A percentile compares a stretch with the other conserved stretches of the same genome.
Evolutionary conservation across 2,113 vertebrate species (phyloP).

Genomic region (Pogonocichla stellata): DNA sequence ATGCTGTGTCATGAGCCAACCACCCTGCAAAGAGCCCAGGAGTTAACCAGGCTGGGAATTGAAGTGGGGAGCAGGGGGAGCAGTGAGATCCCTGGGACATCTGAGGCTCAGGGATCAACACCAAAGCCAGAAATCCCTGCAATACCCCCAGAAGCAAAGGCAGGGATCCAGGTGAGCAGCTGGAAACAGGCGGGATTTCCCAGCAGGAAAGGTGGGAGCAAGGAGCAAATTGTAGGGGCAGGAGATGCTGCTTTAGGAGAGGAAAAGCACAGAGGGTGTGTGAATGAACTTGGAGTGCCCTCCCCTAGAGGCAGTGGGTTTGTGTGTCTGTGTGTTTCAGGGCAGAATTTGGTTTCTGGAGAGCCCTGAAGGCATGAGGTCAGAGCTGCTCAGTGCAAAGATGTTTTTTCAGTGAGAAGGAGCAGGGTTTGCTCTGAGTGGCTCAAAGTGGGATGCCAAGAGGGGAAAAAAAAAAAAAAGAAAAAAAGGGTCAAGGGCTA

Average conservation of each 20-base stretch:
- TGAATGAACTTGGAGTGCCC: not conserved
- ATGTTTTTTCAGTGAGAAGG: not conserved
- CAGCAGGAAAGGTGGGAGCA: not conserved
- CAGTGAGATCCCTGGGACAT: not conserved
- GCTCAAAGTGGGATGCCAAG: not conserved
- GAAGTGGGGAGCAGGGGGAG: not conserved
- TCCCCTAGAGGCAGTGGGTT: not conserved
- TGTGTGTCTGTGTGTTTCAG: not conserved
- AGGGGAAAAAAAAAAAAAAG: no score
- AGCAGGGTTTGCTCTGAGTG: not conserved
- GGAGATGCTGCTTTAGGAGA: not conserved
- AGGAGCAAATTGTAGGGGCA: not conserved
- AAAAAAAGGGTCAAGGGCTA: not conserved
- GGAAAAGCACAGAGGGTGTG: not conserved
- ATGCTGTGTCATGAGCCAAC: not conserved
- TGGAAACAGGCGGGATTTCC: not conserved
- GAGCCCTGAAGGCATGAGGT: accelerated
- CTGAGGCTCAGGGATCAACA: not conserved
- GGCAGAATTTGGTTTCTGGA: not conserved
- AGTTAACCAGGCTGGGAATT: not conserved
- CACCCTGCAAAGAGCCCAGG: not conserved
- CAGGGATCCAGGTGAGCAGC: not conserved
- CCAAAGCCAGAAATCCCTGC: not conserved
- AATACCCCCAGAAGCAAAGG: not conserved
- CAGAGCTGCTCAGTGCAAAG: not conserved